Evolutionary conservation across 1,140 invertebrate genomes (phyloP), one percentile per base, ranked within the genome.

Genomic region (Diachasmimorpha longicaudata): DNA sequence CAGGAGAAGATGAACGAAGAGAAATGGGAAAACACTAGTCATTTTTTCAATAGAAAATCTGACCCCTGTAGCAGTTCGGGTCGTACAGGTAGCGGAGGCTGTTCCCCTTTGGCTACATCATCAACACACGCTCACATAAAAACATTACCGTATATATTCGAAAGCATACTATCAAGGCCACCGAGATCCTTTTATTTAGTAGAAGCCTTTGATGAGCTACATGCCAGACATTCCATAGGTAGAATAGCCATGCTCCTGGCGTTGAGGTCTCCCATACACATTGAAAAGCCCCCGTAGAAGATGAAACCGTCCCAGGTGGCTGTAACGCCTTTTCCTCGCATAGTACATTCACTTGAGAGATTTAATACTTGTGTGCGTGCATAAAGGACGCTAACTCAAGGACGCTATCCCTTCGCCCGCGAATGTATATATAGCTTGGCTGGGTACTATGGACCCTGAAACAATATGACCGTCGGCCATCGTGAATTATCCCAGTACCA

Each of bases 151-250:
- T 25, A 31, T 63, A 13, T 63, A 14, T 63, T 63, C 21, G 21
- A 63, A 78, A 78, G 77, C 70, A 73, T 74, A 78, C 80, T 84
- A 84, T 83, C 82, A 84, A 84, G 83, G 83, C 76, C 78, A 72
- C 55, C 78, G 46, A 75, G 79, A 77, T 83, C 82, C 81, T 84
- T 83, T 84, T 84, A 83, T 83, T 84, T 83, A 78, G 80, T 81
- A 77, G 66, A 23, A 14, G 74, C 81, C 81, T 83, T 83, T 83
- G 81, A 84, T 81, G 82, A 84, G 83, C 81, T 81, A 82, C 80
- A 81, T 83, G 83, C 83, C 83, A 81, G 77, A 74, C 81, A 84
- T 84, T 83, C 82, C 83, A 78, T 77, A 42, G 80, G 70, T 80
- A 78, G 79, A 83, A 84, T 83, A 84, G 79, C 81, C 79, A 78